Percentiles rank a stretch among this genome's conserved stretches.
These are phyloP conservation scores for Dyspetes luteomarginatus DNA, from an alignment of 2,888 invertebrate species.

Conservation along the genomic window DNA sequence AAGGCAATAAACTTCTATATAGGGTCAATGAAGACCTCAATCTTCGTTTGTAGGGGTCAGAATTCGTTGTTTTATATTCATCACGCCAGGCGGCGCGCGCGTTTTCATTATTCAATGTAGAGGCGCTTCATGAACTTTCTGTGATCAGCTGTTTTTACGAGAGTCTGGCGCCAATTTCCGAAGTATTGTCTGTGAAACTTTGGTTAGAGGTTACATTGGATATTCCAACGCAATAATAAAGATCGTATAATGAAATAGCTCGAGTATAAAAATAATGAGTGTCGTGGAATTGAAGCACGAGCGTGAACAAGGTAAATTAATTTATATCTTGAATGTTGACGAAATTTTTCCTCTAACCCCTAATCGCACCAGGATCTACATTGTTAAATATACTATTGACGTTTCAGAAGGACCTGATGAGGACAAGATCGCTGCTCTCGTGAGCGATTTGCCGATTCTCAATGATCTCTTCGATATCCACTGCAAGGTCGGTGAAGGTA, in stretches of 20 bases:
- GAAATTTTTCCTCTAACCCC: too few relatives aligned
- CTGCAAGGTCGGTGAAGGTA: conserved; percentile 91
- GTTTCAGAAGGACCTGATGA: conserved; percentile 49
- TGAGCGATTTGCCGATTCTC: conserved; percentile 86
- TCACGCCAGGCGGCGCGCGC: too few relatives aligned
- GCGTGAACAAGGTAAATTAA: conserved; percentile 40
- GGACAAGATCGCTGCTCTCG: conserved; percentile 82
- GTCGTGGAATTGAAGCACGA: conserved; percentile 12
- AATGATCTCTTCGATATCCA: conserved; percentile 88
- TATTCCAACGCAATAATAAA: conserved; percentile 11
- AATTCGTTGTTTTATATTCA: too few relatives aligned
- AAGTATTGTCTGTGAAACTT: conserved; percentile 40
- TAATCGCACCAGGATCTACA: too few relatives aligned
- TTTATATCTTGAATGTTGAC: too few relatives aligned
- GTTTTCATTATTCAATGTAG: too few relatives aligned
- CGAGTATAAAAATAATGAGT: conserved; percentile 48
- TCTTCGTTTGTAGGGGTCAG: too few relatives aligned
- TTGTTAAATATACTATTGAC: too few relatives aligned
- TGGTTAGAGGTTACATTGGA: conserved; percentile 34
- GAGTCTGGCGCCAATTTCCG: conserved; percentile 61
- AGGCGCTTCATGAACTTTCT: too few relatives aligned
- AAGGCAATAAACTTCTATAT: too few relatives aligned
- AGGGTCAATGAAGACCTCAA: too few relatives aligned
- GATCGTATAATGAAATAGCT: background rate
- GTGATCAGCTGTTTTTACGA: too few relatives aligned